Evolutionary conservation across 2,797 vertebrate species (phyloP).

Genomic region (Sebastes matsubarae): DNA sequence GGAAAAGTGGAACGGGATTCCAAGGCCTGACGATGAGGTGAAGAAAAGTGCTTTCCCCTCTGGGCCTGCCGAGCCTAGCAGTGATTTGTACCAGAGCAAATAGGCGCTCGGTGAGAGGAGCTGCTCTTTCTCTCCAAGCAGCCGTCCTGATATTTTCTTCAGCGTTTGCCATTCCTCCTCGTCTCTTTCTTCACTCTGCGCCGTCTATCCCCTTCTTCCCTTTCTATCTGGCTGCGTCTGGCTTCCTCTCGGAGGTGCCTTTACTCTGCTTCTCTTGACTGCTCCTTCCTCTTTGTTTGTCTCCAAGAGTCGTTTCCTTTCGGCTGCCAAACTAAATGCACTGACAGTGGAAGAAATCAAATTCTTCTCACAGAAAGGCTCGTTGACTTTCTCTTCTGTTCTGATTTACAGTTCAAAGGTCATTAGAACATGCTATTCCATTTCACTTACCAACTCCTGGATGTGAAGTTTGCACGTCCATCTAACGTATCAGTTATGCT

Average conservation of each 20-base stretch:
- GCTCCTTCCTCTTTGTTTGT: constrained; percentile 38
- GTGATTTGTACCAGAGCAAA: constrained; percentile 78
- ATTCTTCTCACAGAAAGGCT: constrained; percentile 1
- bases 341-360: constrained; percentile 12
- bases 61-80: constrained; percentile 59
- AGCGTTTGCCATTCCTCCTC: constrained; percentile 18
- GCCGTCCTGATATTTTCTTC: constrained; percentile 60
- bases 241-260: constrained; percentile 45
- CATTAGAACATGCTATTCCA: not conserved
- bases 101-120: constrained; percentile 56
- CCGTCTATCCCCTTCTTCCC: constrained; percentile 10
- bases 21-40: constrained; percentile 79
- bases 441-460: not conserved
- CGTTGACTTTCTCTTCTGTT: not conserved
- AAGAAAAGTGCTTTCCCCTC: constrained; percentile 83
- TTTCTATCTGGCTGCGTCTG: constrained; percentile 22
- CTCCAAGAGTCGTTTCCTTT: constrained; percentile 20
- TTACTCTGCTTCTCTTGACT: constrained; percentile 42
- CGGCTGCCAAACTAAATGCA: constrained; percentile 30
- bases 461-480: not conserved
- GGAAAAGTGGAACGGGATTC: constrained; percentile 80
- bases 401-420: constrained; percentile 10
- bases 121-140: constrained; percentile 58
- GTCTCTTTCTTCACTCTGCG: constrained; percentile 31
- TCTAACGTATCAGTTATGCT: not conserved